Evolutionary conservation across 2,113 vertebrate species (phyloP), one percentile per base, ranked within the genome.

Genomic region (Emydocephalus ijimae): DNA sequence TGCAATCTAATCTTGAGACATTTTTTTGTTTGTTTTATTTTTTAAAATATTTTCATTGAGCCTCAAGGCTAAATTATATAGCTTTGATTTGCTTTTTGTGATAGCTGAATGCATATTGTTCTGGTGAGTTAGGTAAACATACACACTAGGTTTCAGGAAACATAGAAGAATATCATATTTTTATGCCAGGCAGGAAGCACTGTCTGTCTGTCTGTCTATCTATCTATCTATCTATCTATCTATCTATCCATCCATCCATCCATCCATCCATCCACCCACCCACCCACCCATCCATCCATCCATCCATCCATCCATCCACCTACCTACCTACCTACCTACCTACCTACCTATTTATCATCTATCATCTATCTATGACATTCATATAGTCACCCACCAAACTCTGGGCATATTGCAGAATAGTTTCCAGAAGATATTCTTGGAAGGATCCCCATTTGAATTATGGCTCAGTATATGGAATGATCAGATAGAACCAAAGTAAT

Each of bases 91-190:
- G 74, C 3, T 88, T 29, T 74, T 50, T 29, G 5, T 23, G 91
- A 61, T 88, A 86, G 89, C 50, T 55, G 48, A 93, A 89, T 81
- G 14, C 1, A 39, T 15, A 23, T 21, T 54, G 50, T 1, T 90
- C 56, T 64, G 89, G 15, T 87, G 21, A 3, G n/a, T 92, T 92
- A 94, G 86, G 64, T 92, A 64, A 64, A 93, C 89, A 3, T 5
- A 90, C 92, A 81, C 12, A 92, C 14, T 74, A 88, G 69, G 3
- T 90, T 87, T 94, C 64, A 61, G 88, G 24, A 94, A 95, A 93
- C 61, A 18, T 85, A 91, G 45, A 55, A 23, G 61, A 64, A 91
- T 55, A 59, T 12, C 9, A 50, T 12, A 52, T 34, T 85, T 94
- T 91, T 64, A 88, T 94, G 94, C 34, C 45, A 93, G 57, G 52